A percentile compares a stretch with the other conserved stretches of the same genome.
Conservation (phyloP, 2,113 vertebrate genomes). For the Acrocephalus arundinaceus region DNA sequence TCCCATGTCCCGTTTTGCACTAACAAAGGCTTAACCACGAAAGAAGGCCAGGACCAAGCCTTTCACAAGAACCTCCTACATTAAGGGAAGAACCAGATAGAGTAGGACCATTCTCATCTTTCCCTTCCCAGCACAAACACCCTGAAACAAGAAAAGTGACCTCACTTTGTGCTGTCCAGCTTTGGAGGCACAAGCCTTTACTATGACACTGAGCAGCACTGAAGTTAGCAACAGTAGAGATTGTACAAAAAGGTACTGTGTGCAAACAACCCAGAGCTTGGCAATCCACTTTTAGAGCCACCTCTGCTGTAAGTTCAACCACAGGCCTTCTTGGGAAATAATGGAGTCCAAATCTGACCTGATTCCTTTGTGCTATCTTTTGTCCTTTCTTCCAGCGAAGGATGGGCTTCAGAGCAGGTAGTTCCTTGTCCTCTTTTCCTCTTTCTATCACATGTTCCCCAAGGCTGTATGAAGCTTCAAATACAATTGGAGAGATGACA, state of each 20-base stretch:
- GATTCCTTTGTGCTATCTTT: conserved; percentile 89
- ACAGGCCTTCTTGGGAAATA: neutral
- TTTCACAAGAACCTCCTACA: neutral
- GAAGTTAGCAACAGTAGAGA: neutral
- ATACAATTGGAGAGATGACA: conserved; percentile 91
- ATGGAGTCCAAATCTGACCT: conserved; percentile 74
- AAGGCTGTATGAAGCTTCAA: conserved; percentile 90
- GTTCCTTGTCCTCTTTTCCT: conserved; percentile 75
- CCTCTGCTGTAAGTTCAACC: neutral
- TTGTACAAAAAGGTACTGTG: neutral
- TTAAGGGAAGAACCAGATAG: neutral
- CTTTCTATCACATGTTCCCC: conserved; percentile 74
- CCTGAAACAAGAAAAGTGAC: neutral
- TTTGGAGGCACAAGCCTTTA: neutral
- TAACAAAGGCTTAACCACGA: neutral
- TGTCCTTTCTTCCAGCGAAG: conserved; percentile 94
- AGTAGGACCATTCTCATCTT: neutral
- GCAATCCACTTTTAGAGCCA: neutral
- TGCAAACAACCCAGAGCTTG: neutral
- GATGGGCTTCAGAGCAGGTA: conserved; percentile 86
- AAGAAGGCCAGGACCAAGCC: neutral
- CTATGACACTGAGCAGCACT: neutral
- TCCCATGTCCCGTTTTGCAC: neutral
- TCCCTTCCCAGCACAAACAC: neutral
- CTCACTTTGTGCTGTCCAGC: neutral